These are phyloP conservation scores for Sicus ferrugineus DNA, from an alignment of 2,888 invertebrate genomes.

Conservation along the genomic window DNA sequence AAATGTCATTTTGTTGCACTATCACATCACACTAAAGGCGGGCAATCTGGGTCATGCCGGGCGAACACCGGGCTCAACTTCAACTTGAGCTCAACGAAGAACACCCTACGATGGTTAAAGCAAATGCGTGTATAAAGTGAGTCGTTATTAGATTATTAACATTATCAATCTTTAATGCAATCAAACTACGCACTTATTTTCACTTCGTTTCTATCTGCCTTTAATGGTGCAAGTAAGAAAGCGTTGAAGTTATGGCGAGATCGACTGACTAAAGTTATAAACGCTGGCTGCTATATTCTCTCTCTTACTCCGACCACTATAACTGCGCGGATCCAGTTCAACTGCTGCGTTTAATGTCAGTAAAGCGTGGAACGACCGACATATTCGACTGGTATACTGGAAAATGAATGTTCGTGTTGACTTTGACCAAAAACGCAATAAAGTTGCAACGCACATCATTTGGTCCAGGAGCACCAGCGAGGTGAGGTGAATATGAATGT, in stretches of 20 bases:
- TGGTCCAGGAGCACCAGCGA: background rate
- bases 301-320: background rate
- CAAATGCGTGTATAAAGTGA: too few species aligned
- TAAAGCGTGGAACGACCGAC: constrained; percentile 5
- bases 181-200: background rate
- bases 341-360: constrained; percentile 17
- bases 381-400: constrained; percentile 18
- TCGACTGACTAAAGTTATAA: background rate
- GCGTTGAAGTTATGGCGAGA: constrained; percentile 15
- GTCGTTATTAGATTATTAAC: too few species aligned
- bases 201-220: background rate
- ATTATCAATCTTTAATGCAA: background rate
- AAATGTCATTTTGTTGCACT: background rate
- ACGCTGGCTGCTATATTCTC: background rate
- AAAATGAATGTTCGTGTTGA: constrained; percentile 20
- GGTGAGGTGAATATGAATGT: background rate
- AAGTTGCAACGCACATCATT: background rate
- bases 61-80: constrained; percentile 19
- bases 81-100: background rate
- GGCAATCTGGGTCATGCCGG: constrained; percentile 44
- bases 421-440: constrained; percentile 18
- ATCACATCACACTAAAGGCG: background rate
- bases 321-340: constrained; percentile 1
- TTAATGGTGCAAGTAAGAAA: constrained; percentile 6
- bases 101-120: constrained; percentile 10